A percentile compares a stretch with the other conserved stretches of the same genome.
phyloP scores from a whole-genome alignment of 2,888 invertebrate species.

The Drosophila hamatofila region DNA sequence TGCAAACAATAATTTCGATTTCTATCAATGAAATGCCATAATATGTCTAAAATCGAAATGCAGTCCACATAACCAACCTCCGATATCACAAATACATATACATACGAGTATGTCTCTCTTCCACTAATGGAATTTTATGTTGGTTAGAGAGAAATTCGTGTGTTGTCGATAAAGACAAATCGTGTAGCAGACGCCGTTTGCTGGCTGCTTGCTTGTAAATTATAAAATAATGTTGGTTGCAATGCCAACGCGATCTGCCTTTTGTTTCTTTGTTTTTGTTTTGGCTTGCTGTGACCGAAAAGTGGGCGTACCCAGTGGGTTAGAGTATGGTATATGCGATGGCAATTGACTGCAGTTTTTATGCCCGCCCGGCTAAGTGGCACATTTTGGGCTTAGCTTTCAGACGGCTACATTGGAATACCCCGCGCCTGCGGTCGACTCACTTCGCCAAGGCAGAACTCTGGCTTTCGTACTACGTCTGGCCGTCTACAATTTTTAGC shows the following conservation, averaged over 20 bases:
- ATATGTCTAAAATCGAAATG: conserved; percentile 45
- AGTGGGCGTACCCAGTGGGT: conserved; percentile 11
- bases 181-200: conserved; percentile 67
- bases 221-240: conserved; percentile 80
- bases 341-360: conserved; percentile 62
- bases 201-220: conserved; percentile 72
- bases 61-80: background rate
- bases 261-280: conserved; percentile 43
- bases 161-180: conserved; percentile 70
- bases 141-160: conserved; percentile 25
- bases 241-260: conserved; percentile 64
- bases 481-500: conserved; percentile 8
- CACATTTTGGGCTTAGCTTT: conserved; percentile 77
- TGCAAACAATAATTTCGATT: conserved; percentile 66
- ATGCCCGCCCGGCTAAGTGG: conserved; percentile 75
- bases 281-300: background rate
- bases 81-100: background rate
- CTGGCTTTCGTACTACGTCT: conserved; percentile 37
- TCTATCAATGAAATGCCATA: conserved; percentile 67
- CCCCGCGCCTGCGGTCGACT: conserved; percentile 52
- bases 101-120: background rate
- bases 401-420: conserved; percentile 60
- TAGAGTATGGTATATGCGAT: background rate
- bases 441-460: conserved; percentile 12
- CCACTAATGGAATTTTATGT: conserved; percentile 67